A percentile compares a stretch with the other conserved stretches of the same genome.
phyloP scores from a whole-genome alignment of 2,888 invertebrate species.

The Rhogogaster chlorosoma region DNA sequence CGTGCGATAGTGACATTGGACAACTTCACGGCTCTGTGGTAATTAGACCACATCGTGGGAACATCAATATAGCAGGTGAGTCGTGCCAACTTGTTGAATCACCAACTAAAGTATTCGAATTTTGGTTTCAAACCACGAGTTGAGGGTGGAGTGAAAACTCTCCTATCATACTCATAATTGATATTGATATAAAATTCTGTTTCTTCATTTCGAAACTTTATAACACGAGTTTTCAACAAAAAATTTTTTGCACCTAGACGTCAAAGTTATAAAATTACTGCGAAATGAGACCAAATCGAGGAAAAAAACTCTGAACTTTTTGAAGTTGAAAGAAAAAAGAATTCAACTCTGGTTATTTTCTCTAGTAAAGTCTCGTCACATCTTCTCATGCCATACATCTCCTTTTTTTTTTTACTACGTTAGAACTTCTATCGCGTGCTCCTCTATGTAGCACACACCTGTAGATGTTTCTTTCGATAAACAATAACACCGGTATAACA shows the following conservation, averaged over 20 bases:
- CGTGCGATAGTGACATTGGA: slow-evolving; percentile 11
- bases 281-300: not conserved
- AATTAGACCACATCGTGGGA: not conserved
- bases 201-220: not conserved
- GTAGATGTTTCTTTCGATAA: not conserved
- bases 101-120: not conserved
- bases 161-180: not conserved
- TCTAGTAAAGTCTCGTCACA: not conserved
- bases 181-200: not conserved
- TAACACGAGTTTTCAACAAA: not conserved
- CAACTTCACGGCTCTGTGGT: not conserved
- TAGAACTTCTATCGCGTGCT: not conserved
- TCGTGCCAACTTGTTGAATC: slow-evolving; percentile 28
- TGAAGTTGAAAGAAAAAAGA: not conserved
- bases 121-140: not conserved
- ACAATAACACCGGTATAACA: not conserved
- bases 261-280: not conserved
- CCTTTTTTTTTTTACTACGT: not conserved
- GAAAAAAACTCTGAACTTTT: not conserved
- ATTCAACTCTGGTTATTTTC: not conserved
- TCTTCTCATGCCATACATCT: not conserved
- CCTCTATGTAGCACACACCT: not conserved
- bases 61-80: slow-evolving; percentile 27
- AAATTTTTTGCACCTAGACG: not conserved
- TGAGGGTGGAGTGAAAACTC: not conserved